Conservation (phyloP, 2,888 invertebrate species). For the Parasteatoda lunata region DNA sequence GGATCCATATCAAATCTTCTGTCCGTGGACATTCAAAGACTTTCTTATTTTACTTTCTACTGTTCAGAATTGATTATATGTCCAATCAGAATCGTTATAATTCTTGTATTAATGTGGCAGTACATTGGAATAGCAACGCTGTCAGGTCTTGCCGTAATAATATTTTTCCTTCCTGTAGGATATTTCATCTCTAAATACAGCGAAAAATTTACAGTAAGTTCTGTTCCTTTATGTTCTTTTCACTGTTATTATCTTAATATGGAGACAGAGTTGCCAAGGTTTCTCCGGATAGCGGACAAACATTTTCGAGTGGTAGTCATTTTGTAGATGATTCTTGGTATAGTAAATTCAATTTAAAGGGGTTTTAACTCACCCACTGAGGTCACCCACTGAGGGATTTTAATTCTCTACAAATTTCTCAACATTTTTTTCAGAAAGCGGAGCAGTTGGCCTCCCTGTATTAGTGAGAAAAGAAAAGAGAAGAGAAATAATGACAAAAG, state of each 20-base stretch:
- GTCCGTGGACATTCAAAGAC: slow-evolving; percentile 31
- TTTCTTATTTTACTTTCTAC: slow-evolving; percentile 7
- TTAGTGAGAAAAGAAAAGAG: no score
- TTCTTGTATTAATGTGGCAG: slow-evolving; percentile 39
- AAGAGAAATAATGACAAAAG: no score
- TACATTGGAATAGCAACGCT: slow-evolving; percentile 29
- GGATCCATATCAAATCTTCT: slow-evolving; percentile 28
- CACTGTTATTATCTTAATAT: not conserved
- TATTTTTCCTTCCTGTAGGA: slow-evolving; percentile 23
- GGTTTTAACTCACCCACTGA: no score
- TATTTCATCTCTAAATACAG: slow-evolving; percentile 20
- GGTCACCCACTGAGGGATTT: no score
- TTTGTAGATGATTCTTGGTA: no score
- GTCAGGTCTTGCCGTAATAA: slow-evolving; percentile 30
- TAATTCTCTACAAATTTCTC: no score
- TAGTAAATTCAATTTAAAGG: no score
- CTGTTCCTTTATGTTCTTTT: not conserved
- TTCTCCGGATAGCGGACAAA: not conserved
- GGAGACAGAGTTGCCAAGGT: not conserved
- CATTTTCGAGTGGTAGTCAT: no score
- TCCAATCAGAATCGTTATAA: slow-evolving; percentile 24
- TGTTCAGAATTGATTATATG: not conserved
- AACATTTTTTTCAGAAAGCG: no score
- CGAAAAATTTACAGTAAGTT: slow-evolving; percentile 37
- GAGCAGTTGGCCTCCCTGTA: no score